Base-by-base conservation (phyloP, 2,888 invertebrate genomes). In the Furcula furcula region DNA sequence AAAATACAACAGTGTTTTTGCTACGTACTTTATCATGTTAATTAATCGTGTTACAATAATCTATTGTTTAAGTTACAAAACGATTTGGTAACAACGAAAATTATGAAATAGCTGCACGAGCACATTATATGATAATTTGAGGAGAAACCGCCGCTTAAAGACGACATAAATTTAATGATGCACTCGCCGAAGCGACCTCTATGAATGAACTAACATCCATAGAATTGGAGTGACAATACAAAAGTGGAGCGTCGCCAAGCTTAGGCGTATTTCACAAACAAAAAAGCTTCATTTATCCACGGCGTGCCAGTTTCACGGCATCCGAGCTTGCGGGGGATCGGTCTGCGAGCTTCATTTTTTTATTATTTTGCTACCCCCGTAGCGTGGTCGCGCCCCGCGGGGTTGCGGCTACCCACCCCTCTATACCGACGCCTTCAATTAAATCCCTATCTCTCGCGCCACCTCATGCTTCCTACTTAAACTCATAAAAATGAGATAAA, bases 261-360 rank as follows among this genome's bases (percentile, higher is more conserved):
- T 85, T 81, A 84, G 80, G 77, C 81, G 74, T 79, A 83, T 80
- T 81, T 70, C 70, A 74, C 79, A 83, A 82, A 86, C 82, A 87
- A 85, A 84, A 86, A 85, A 80, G 73, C 73, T 83, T 85, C 83
- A 87, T 87, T 87, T 86, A 85, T 86, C 81, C 84, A 77, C 79
- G 72, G 79, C 76, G 87, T 85, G 84, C 86, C 86, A 86, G 84
- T 87, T 86, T 86, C 87, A 85, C 80, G 78, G 86, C 80, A 80
- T 85, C 85, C 86, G 85, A 62, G 83, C 83, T 82, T 69, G 83
- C 79, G 79, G 85, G 81, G 72, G 78, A 76, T 76, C 71, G 74
- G 65, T 63, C 61, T 60, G 76, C 71, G 66, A 69, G 75, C 66
- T 75, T 76, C 73, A 76, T 78, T 86, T 85, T 84, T 87, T 82